Conservation (phyloP, 2,113 vertebrate species). For the Mixornis gularis region DNA sequence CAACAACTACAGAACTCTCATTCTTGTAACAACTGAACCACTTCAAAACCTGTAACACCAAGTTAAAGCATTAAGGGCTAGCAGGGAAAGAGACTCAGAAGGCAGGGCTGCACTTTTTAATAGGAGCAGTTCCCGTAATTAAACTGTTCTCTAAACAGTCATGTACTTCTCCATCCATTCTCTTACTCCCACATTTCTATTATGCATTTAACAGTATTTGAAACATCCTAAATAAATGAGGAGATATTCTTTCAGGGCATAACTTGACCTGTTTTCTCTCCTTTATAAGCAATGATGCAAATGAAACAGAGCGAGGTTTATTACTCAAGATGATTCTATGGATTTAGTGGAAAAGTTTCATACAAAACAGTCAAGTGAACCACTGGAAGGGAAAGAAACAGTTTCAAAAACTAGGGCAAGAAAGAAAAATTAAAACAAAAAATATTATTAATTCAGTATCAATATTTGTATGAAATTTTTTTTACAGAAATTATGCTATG, state of each 20-base stretch:
- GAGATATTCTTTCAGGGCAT: conserved; percentile 2
- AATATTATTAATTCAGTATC: not conserved
- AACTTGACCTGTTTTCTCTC: conserved; percentile 38
- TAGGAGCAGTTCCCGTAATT: not conserved
- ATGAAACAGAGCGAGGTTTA: not conserved
- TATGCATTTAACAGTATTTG: not conserved
- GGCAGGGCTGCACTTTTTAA: not conserved
- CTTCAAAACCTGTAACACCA: not conserved
- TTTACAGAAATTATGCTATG: not conserved
- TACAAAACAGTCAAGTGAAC: not conserved
- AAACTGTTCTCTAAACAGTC: fast-evolving
- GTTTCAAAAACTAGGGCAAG: not conserved
- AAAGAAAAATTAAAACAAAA: not conserved
- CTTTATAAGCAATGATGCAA: conserved; percentile 23
- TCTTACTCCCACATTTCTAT: not conserved
- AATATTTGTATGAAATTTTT: not conserved
- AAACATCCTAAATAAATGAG: conserved; percentile 19
- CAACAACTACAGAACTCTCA: not conserved
- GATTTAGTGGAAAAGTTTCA: not conserved
- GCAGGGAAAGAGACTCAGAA: not conserved
- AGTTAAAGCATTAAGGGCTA: not conserved
- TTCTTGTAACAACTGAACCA: not conserved
- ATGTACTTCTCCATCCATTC: not conserved
- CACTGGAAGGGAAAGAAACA: not conserved
- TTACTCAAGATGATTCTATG: not conserved